Base-by-base conservation (phyloP, 2,113 vertebrate species). In the Lutjanus erythropterus region DNA sequence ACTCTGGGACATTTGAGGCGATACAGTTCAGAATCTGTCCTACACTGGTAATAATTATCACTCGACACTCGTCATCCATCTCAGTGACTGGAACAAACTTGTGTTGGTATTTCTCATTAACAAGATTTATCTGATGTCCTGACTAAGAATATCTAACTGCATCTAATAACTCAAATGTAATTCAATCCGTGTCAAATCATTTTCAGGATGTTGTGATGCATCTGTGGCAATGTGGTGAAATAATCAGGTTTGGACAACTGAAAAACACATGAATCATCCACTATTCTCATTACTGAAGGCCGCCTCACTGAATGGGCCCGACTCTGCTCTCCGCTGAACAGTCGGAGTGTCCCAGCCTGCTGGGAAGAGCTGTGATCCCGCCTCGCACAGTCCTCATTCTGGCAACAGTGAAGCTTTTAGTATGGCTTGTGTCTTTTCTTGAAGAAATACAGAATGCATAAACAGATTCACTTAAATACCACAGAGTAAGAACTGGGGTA, bases 191-290 rank as follows among this genome's bases (percentile, higher is more conserved):
- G 25, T 64, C 78, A 33, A 62, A 46, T 73, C 33, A 33, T 67
- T 27, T 65, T 66, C 47, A 68, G 69, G 25, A 78, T 64, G 70
- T n/a, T 15, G 4, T 19, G 31, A 69, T 39, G 41, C 23, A 58
- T 80, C 65, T 67, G 27, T 44, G 69, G 39, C 3, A 44, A 81
- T 46, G 23, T 11, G 9, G 47, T 33, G 33, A 71, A 78, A 59
- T 80, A 78, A 81, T 84, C 37, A 49, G 21, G n/a, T 75, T 55
- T 78, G 47, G 44, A 59, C 18, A 19, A 52, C 56, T 80, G 52
- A 52, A 49, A 59, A 68, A 76, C 27, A 23, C 33, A 56, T 80
- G 53, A 72, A 46, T 81, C 73, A 78, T 71, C 69, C 35, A 23
- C 46, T 16, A 16, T 16, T 37, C 35, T 74, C 33, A 58, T 77